Conservation (phyloP, 2,113 vertebrate species). For the Caranx ignobilis region DNA sequence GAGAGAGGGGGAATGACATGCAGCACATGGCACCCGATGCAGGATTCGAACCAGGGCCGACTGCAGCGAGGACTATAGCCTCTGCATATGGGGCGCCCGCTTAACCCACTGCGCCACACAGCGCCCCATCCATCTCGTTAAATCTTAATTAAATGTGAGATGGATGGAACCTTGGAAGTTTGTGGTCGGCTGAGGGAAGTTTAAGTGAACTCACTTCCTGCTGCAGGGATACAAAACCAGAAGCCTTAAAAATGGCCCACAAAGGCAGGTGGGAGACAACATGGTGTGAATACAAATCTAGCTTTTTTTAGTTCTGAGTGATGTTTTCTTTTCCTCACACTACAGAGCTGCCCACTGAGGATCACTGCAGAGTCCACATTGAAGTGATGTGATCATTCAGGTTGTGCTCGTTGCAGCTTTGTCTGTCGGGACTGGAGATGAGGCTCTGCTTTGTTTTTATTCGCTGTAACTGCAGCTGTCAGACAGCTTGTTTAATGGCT, state of each 20-base stretch:
- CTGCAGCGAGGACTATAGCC: too few relatives aligned
- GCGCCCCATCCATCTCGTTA: constrained; percentile 34
- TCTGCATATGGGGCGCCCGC: too few relatives aligned
- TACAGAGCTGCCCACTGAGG: background rate
- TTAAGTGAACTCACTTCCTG: constrained; percentile 49
- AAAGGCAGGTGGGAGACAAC: constrained; percentile 20
- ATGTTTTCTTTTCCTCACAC: constrained; percentile 1
- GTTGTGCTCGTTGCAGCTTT: background rate
- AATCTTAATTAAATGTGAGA: constrained; percentile 47
- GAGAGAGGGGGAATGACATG: too few relatives aligned
- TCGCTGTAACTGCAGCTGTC: background rate
- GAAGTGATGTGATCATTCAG: background rate
- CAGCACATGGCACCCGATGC: too few relatives aligned
- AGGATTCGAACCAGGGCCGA: too few relatives aligned
- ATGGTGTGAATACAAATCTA: constrained; percentile 50
- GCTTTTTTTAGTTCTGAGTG: constrained; percentile 8
- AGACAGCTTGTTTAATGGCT: background rate
- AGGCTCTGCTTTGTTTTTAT: background rate
- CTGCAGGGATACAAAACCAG: constrained; percentile 48
- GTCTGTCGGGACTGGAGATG: background rate
- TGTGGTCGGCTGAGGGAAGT: constrained; percentile 38
- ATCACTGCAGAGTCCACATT: background rate
- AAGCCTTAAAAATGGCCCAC: constrained; percentile 25
- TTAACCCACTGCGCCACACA: too few relatives aligned
- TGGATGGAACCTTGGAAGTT: constrained; percentile 46